phyloP scores from a whole-genome alignment of 2,888 invertebrate genomes.

The Catocala nupta region DNA sequence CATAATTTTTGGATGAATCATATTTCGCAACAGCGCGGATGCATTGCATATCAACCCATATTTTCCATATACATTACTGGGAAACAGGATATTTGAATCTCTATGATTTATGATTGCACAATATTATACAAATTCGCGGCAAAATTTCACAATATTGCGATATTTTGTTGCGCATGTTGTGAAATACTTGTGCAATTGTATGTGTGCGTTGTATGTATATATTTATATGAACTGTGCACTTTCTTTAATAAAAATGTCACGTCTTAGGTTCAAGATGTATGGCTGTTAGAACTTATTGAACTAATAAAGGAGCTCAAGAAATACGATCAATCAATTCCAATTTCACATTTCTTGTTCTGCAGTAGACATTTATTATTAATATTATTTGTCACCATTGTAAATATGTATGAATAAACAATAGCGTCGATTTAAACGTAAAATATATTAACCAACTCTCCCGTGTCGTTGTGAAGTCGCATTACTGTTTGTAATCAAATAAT shows the following conservation, averaged over 20 bases:
- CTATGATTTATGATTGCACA: slow-evolving; percentile 51
- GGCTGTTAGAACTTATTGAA: neutral
- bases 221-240: neutral
- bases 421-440: no score
- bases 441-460: slow-evolving; percentile 1
- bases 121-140: slow-evolving; percentile 47
- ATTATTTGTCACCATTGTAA: no score
- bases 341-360: no score
- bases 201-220: neutral
- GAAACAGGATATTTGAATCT: slow-evolving; percentile 49
- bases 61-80: slow-evolving; percentile 44
- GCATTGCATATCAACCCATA: slow-evolving; percentile 53
- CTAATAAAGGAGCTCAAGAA: neutral
- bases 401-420: no score
- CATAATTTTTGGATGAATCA: slow-evolving; percentile 51
- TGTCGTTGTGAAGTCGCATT: slow-evolving; percentile 22
- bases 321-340: neutral
- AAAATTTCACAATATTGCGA: slow-evolving; percentile 52
- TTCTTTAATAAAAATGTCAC: slow-evolving; percentile 5
- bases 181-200: slow-evolving; percentile 45
- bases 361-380: no score
- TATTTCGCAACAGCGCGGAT: slow-evolving; percentile 37
- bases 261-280: neutral
- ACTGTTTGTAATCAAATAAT: slow-evolving; percentile 30
- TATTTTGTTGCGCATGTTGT: slow-evolving; percentile 39